phyloP scores from a whole-genome alignment of 2,113 vertebrate genomes.

The Podarcis raffonei region DNA sequence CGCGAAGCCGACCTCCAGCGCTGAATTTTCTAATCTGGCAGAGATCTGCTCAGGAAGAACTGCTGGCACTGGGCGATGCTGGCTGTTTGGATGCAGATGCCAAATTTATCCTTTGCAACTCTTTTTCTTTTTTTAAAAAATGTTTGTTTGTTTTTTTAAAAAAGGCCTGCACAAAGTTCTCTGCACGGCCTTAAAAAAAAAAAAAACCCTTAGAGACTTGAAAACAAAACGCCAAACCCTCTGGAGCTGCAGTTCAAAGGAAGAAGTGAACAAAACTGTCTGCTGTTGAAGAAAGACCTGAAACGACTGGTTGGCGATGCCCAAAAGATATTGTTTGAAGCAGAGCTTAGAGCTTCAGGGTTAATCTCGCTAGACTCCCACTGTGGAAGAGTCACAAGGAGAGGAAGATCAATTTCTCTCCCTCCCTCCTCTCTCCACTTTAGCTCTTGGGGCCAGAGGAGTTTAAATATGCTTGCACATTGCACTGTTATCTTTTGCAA shows the following conservation, averaged over 20 bases:
- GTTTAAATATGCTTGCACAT: neutral
- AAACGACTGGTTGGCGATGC: conserved; percentile 5
- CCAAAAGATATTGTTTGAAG: neutral
- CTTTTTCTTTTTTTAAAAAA: neutral
- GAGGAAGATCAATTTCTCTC: neutral
- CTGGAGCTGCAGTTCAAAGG: neutral
- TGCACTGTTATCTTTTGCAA: neutral
- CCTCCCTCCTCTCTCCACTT: neutral
- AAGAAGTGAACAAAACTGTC: neutral
- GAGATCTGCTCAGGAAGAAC: conserved; percentile 32
- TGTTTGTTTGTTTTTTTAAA: neutral
- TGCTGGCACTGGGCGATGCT: too few species aligned
- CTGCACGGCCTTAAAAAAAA: neutral
- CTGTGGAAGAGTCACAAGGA: accelerated
- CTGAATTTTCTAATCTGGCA: conserved; percentile 17
- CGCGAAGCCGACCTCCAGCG: neutral
- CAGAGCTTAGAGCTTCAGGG: neutral
- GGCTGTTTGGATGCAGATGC: neutral
- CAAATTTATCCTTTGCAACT: conserved; percentile 20
- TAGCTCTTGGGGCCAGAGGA: neutral
- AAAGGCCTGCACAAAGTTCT: neutral
- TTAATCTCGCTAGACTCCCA: neutral
- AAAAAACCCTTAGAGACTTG: conserved; percentile 33
- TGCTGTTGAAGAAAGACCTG: accelerated
- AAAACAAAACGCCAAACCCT: neutral